Evolutionary conservation across 2,797 vertebrate species (phyloP).

Genomic region (Rhyacichthys aspro): DNA sequence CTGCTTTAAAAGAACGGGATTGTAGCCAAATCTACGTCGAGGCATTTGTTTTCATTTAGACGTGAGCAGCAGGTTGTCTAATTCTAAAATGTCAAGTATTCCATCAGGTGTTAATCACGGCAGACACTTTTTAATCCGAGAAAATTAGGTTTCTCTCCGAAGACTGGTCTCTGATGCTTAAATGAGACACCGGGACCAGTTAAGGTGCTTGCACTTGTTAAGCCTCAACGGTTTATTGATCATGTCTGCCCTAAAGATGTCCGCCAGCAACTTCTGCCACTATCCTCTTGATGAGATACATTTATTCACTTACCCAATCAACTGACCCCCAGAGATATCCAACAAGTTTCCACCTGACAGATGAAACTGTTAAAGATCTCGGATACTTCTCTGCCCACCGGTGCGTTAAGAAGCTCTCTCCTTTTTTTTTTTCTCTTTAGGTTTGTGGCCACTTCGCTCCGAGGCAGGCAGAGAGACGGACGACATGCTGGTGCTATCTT

Average conservation of each 20-base stretch:
- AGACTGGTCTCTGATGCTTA: conserved; percentile 35
- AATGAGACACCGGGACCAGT: conserved; percentile 50
- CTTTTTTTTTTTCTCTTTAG: conserved; percentile 66
- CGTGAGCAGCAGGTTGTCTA: conserved; percentile 10
- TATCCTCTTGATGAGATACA: conserved; percentile 52
- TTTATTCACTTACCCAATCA: conserved; percentile 68
- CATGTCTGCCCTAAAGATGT: conserved; percentile 46
- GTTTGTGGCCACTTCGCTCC: conserved; percentile 94
- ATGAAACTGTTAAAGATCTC: conserved; percentile 23
- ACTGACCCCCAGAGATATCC: conserved; percentile 37
- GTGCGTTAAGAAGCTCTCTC: conserved; percentile 14
- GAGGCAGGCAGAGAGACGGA: conserved; percentile 92
- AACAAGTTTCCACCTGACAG: conserved; percentile 35
- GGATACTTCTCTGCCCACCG: neutral
- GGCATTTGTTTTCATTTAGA: conserved; percentile 53
- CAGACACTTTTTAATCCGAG: conserved; percentile 48
- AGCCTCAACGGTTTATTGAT: conserved; percentile 68
- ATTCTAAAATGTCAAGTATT: conserved; percentile 28
- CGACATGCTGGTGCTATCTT: conserved; percentile 96
- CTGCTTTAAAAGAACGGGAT: conserved; percentile 23
- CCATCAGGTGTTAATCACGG: conserved; percentile 28
- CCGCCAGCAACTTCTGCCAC: conserved; percentile 30
- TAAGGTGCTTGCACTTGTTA: conserved; percentile 56
- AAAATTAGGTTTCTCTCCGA: conserved; percentile 41
- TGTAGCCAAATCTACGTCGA: conserved; percentile 27